Evolutionary conservation across 1,140 invertebrate species (phyloP).

Genomic region (Heliothis subflexa): DNA sequence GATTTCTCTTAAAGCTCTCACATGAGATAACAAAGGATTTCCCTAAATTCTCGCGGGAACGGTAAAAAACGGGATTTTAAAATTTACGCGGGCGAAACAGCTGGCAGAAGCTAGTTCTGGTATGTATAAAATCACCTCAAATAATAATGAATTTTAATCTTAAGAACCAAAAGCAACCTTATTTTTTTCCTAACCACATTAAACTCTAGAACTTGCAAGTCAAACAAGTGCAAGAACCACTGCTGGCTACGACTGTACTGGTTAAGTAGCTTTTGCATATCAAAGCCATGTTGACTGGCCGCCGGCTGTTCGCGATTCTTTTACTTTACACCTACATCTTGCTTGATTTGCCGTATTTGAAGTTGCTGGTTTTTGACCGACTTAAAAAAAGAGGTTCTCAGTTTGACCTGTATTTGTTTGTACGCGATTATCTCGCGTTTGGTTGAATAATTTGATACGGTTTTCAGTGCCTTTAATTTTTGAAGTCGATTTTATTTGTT

Average conservation of each 20-base stretch:
- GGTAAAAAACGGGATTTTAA: too few relatives aligned
- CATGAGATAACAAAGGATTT: too few relatives aligned
- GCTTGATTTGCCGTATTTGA: background rate
- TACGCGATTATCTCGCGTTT: too few relatives aligned
- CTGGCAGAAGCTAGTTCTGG: too few relatives aligned
- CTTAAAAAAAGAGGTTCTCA: background rate
- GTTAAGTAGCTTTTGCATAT: conserved; percentile 51
- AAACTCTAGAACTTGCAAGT: background rate
- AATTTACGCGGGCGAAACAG: too few relatives aligned
- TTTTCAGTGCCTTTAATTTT: too few relatives aligned
- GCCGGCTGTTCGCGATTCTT: conserved; percentile 38
- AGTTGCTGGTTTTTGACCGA: background rate
- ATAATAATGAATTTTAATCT: background rate
- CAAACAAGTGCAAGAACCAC: background rate
- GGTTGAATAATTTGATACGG: too few relatives aligned
- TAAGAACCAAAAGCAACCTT: background rate
- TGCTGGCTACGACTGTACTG: background rate
- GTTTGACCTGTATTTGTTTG: too few relatives aligned
- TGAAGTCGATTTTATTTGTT: too few relatives aligned
- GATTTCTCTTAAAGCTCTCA: too few relatives aligned
- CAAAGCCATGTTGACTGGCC: conserved; percentile 49
- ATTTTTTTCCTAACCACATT: background rate
- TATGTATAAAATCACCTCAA: too few relatives aligned
- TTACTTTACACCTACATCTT: background rate
- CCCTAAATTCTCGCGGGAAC: too few relatives aligned